These are phyloP conservation scores for Leptoclinus maculatus DNA, from an alignment of 2,797 vertebrate genomes.

Conservation along the genomic window DNA sequence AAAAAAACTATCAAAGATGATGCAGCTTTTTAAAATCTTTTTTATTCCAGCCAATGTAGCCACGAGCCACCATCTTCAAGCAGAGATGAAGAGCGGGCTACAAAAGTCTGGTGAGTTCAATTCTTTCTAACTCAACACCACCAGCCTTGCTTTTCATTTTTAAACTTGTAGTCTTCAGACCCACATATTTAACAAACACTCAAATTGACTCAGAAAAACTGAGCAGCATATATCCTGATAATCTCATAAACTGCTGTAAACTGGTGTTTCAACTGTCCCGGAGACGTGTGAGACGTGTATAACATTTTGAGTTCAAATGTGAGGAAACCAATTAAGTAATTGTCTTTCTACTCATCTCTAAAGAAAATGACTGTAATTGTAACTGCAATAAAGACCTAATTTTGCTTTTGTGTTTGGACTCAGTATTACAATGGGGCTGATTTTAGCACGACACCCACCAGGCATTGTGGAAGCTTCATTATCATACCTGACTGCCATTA, in stretches of 20 bases:
- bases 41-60: background rate
- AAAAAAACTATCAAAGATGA: background rate
- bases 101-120: no score
- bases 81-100: no score
- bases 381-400: conserved; percentile 1
- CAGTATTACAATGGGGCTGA: conserved; percentile 30
- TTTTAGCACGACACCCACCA: conserved; percentile 47
- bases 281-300: background rate
- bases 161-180: no score
- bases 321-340: background rate
- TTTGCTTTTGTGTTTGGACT: conserved; percentile 20
- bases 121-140: no score
- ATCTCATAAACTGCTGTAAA: no score
- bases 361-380: conserved; percentile 7
- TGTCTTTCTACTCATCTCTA: conserved; percentile 8
- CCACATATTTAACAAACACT: no score
- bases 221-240: no score
- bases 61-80: background rate
- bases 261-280: background rate
- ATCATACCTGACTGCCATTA: conserved; percentile 76
- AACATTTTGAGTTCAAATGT: background rate
- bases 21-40: no score
- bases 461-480: conserved; percentile 63
- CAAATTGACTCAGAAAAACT: no score
- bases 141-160: no score